Base-by-base conservation (phyloP, 2,888 invertebrate species). In the Platyscelio sp. region DNA sequence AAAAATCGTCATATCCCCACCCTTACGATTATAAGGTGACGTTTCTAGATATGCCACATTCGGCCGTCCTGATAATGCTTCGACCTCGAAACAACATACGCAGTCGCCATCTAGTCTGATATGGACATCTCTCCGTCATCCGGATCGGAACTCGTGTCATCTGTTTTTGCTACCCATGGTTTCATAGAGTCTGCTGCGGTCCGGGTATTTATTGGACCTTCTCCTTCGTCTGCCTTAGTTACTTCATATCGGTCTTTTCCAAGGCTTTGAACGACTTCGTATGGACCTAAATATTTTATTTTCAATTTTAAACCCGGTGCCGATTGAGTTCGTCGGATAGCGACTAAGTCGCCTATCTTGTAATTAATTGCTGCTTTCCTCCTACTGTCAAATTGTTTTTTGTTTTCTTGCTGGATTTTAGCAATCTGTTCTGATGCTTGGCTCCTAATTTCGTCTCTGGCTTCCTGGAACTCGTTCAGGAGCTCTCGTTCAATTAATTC, bases 211-310 rank as follows among this genome's bases (percentile, higher is more conserved):
- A 33, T 26, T 15, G 90, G 89, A 18, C 90, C 91, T 51, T 91
- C 91, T 54, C 86, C 81, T 38, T 82, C 68, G 9, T 90, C 90
- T 24, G 88, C 83, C 70, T 91, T 91, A 33, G 86, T 80, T 0
- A 92, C 91, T 24, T 88, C 87, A 72, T 93, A 93, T 20, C 90
- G 75, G 38, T 93, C 90, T 51, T 92, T 90, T 4, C 87, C 22
- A 29, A 90, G 87, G 1, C 84, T 72, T 70, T 87, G 87, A 3
- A 26, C 46, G 3, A 88, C 40, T 60, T 71, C 43, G 43, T 88
- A 87, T 3, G 86, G 87, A 2, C 87, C 87, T 7, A 81, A 58
- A 29, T 26, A 88, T 26, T 87, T 83, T 2, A 80, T n/a, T 3
- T 60, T 49, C 4, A 86, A 68, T 49, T 88, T 87, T 13, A 83